Conservation (phyloP, 2,888 invertebrate species). For the Caradrina kadenii region DNA sequence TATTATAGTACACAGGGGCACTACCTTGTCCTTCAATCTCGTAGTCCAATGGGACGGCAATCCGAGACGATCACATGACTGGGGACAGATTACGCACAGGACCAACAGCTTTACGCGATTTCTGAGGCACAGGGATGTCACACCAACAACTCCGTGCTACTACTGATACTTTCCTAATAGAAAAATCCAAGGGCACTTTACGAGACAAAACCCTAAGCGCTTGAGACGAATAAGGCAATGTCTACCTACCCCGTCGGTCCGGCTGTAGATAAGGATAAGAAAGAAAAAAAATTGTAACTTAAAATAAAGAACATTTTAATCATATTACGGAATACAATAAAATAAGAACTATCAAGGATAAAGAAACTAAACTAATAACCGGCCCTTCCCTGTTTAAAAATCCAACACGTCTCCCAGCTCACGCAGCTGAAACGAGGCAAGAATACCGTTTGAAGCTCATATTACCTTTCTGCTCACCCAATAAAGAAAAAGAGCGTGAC, state of each 20-base stretch:
- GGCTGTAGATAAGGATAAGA: not conserved
- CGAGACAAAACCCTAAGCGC: too few relatives aligned
- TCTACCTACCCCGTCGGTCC: not conserved
- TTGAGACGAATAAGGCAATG: too few relatives aligned
- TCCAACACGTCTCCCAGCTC: conserved; percentile 33
- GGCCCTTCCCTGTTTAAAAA: conserved; percentile 33
- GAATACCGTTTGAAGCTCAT: conserved; percentile 58
- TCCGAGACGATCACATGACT: too few relatives aligned
- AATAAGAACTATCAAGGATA: conserved; percentile 9
- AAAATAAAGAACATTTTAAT: not conserved
- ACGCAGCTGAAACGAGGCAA: conserved; percentile 49
- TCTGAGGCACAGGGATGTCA: too few relatives aligned
- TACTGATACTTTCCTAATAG: too few relatives aligned
- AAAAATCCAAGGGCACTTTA: too few relatives aligned
- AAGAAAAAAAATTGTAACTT: not conserved
- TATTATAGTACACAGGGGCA: too few relatives aligned
- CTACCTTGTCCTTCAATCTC: too few relatives aligned
- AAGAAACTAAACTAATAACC: conserved; percentile 6
- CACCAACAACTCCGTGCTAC: too few relatives aligned
- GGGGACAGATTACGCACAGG: too few relatives aligned
- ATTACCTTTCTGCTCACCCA: conserved; percentile 60
- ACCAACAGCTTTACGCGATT: too few relatives aligned
- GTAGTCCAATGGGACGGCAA: too few relatives aligned
- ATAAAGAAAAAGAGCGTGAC: conserved; percentile 60
- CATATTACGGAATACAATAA: conserved; percentile 2